Evolutionary conservation across 2,113 vertebrate species (phyloP).

Genomic region (Podarcis cretensis): DNA sequence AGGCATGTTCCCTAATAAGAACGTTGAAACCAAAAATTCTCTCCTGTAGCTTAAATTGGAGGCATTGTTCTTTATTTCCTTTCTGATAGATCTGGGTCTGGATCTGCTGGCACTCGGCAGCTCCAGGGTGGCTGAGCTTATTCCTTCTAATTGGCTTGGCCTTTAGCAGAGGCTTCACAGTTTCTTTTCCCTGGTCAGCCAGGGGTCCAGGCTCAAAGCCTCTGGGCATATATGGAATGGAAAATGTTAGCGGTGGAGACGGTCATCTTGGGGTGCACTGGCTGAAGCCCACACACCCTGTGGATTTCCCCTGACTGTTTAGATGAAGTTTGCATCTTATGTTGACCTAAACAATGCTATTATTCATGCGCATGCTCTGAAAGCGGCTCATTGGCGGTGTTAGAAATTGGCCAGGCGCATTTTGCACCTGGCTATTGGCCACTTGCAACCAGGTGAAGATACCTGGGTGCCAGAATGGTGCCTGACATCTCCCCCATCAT

Average conservation of each 20-base stretch:
- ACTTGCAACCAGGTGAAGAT: no score
- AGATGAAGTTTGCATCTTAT: neutral
- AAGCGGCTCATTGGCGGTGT: neutral
- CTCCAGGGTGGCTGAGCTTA: accelerated
- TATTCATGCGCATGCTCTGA: no score
- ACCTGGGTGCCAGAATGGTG: no score
- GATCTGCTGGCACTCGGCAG: neutral
- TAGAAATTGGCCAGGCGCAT: no score
- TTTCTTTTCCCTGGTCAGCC: no score
- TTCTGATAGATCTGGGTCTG: neutral
- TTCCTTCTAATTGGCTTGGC: neutral
- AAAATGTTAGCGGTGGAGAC: neutral
- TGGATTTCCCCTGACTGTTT: neutral
- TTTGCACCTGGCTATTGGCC: no score
- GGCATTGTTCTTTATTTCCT: conserved; percentile 4
- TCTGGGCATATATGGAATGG: neutral
- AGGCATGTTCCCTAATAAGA: neutral
- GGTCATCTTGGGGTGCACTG: neutral
- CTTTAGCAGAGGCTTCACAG: neutral
- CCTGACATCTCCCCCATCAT: no score
- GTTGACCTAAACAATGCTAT: neutral
- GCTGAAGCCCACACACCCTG: neutral
- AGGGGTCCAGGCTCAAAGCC: no score
- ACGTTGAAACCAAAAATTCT: neutral
- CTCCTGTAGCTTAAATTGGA: neutral